These are phyloP conservation scores for Bilobella aurantiaca DNA, from an alignment of 1,140 invertebrate species.

Conservation along the genomic window DNA sequence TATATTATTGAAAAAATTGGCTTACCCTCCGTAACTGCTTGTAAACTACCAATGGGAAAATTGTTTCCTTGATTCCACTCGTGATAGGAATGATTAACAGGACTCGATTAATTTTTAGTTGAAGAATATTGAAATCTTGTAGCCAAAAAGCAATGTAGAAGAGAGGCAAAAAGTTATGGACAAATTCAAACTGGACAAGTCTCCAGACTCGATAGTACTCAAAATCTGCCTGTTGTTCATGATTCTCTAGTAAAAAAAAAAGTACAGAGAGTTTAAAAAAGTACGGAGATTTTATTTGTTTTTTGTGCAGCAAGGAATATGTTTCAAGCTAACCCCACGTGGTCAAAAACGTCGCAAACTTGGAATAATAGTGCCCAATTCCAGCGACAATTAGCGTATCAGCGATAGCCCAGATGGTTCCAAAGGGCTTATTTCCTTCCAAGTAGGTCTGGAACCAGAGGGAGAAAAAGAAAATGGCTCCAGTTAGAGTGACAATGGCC, in stretches of 20 bases:
- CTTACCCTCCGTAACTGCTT: slow-evolving; percentile 33
- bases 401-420: slow-evolving; percentile 55
- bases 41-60: slow-evolving; percentile 52
- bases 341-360: slow-evolving; percentile 58
- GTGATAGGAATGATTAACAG: slow-evolving; percentile 66
- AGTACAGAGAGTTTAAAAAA: slow-evolving; percentile 9
- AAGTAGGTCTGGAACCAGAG: slow-evolving; percentile 57
- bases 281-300: neutral
- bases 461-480: slow-evolving; percentile 55
- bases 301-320: neutral
- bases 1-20: neutral
- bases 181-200: slow-evolving; percentile 86
- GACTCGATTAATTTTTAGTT: slow-evolving; percentile 68
- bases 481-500: slow-evolving; percentile 54
- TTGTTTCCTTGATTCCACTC: slow-evolving; percentile 60
- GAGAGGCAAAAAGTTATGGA: slow-evolving; percentile 92
- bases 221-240: slow-evolving; percentile 63
- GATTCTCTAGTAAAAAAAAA: slow-evolving; percentile 52
- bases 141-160: slow-evolving; percentile 98
- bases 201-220: slow-evolving; percentile 69
- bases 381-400: slow-evolving; percentile 56
- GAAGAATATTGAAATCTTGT: slow-evolving; percentile 90
- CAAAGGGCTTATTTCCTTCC: slow-evolving; percentile 40
- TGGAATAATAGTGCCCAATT: slow-evolving; percentile 59
- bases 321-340: slow-evolving; percentile 54